Evolutionary conservation across 2,888 invertebrate genomes (phyloP), one percentile per base, ranked within the genome.

Genomic region (Mimas tiliae): DNA sequence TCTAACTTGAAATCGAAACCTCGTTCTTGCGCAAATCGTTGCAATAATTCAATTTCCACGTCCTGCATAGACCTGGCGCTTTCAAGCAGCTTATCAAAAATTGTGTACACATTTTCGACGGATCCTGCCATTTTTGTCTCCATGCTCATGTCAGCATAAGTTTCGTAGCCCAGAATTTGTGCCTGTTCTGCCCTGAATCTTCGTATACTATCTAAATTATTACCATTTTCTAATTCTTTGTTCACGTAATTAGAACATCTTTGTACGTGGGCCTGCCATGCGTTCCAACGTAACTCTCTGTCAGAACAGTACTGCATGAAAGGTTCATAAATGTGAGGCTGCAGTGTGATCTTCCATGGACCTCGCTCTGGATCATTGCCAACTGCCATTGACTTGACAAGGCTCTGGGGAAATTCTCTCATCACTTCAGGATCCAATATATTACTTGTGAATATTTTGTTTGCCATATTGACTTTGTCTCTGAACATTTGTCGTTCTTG

Each of bases 101-200:
- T 94, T 68, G 95, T 94, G 72, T 96, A 93, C 0, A 98, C 96
- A 84, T 96, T 96, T 64, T 96, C 95, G 14, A 97, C 88, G 71
- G 94, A 96, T 9, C 96, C 97, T 8, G 98, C 98, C 98, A 99
- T 95, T 94, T 98, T 98, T 0, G 98, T 98, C 90, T 97, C 96
- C 97, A 99, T 97, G 48, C 97, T 97, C 96, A 98, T 96, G 50
- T 98, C 96, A 0, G 95, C 96, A 87, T 94, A 98, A 65, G 95
- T 95, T 70, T 96, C 94, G 84, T 95, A 99, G 0, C 98, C 98
- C 11, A 98, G 88, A 14, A 96, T 77, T 72, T 95, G 93, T 0
- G 98, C 98, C 79, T 97, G 95, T 50, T 96, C 95, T 53, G 90
- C 89, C 72, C 97, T 95, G 50, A 95, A 82, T 58, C 84, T 90